A percentile compares a stretch with the other conserved stretches of the same genome.
These are phyloP conservation scores for Catharus fuscescens DNA, from an alignment of 2,113 vertebrate genomes.

Conservation along the genomic window DNA sequence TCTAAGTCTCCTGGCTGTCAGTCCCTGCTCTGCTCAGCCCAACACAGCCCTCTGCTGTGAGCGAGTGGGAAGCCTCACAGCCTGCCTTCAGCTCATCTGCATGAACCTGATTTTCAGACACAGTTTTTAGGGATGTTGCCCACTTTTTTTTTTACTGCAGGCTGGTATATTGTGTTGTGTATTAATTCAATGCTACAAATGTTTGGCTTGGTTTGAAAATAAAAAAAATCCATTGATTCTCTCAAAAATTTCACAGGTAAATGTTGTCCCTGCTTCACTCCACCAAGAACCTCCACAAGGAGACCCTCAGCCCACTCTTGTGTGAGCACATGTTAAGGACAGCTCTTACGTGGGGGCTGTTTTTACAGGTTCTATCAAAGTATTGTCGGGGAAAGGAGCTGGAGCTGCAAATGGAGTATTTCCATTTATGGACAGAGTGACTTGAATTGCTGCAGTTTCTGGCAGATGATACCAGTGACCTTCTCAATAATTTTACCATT, in stretches of 20 bases:
- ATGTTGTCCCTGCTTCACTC: background rate
- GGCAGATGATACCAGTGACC: background rate
- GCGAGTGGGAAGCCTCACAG: background rate
- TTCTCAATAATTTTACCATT: background rate
- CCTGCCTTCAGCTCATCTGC: background rate
- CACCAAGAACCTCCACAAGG: background rate
- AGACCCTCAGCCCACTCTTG: background rate
- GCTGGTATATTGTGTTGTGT: background rate
- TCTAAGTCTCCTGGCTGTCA: background rate
- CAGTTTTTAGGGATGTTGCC: background rate
- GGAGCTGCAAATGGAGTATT: background rate
- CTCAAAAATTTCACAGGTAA: background rate
- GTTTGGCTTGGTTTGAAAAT: background rate
- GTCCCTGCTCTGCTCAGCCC: background rate
- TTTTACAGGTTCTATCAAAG: background rate
- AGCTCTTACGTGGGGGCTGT: background rate
- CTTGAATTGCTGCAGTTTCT: background rate
- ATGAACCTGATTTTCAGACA: rapidly evolving
- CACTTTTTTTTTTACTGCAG: background rate
- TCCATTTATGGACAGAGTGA: background rate
- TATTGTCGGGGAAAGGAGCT: background rate
- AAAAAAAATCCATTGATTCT: background rate
- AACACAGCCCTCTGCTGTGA: conserved; percentile 48
- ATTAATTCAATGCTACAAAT: background rate
- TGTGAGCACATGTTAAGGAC: background rate